Evolutionary conservation across 2,797 vertebrate genomes (phyloP), one percentile per base, ranked within the genome.

Genomic region (Scomberomorus guttatus): DNA sequence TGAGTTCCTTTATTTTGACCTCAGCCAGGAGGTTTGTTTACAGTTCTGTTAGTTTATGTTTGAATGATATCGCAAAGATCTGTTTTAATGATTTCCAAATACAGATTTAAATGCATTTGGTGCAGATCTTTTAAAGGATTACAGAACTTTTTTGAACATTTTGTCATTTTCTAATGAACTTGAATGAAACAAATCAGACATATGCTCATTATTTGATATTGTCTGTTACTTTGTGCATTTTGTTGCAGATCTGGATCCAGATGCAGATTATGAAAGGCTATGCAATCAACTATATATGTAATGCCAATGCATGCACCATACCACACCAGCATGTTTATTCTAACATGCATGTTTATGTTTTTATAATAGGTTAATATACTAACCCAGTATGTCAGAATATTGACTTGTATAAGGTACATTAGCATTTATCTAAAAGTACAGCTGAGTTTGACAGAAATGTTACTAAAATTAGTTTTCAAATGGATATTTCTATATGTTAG

Each of bases 1-100:
- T 80, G 39, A 76, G 37, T 77, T 32, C 54, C 37, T 72, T 82
- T 59, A 68, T 57, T 72, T 22, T 81, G 75, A 81, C 73, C 76
- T 75, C 54, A 25, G 39, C 57, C 13, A 39, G 68, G 14, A 56
- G n/a, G 29, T 72, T 72, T 46, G 20, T 13, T 62, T 76, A 77
- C 5, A 0, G 12, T 67, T 77, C 32, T 65, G n/a, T 52, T 50
- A 50, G 25, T 73, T 60, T 61, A 32, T 82, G n/a, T 42, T 34
- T 68, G 55, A 24, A 77, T 17, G 68, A 22, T 50, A 66, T 63
- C 24, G 18, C 18, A 62, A 75, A 58, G 50, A 51, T 1, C 1
- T 13, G 48, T 54, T 73, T 61, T 6, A 6, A 39, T 32, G 7
- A 32, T 37, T 64, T 44, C 7, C 25, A 72, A 67, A 32, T 32